These are phyloP conservation scores for Pseudanteris insignis DNA, from an alignment of 2,888 invertebrate species.

Conservation along the genomic window DNA sequence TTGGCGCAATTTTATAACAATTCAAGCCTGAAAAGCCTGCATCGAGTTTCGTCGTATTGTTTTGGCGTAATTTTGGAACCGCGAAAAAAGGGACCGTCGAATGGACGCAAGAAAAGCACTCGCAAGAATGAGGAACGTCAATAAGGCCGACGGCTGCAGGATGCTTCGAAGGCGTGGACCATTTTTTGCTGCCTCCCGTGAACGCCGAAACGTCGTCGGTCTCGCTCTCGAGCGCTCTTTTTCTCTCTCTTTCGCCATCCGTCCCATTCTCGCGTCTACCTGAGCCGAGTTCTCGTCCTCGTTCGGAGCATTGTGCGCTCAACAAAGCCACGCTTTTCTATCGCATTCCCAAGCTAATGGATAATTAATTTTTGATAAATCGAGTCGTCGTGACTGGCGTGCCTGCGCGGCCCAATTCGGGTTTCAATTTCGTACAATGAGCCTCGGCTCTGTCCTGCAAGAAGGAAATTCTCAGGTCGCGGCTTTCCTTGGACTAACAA, in stretches of 20 bases:
- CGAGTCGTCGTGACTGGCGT: slow-evolving; percentile 59
- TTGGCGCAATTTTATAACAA: slow-evolving; percentile 31
- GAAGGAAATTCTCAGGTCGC: slow-evolving; percentile 8
- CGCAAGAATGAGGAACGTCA: slow-evolving; percentile 36
- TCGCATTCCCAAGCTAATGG: slow-evolving; percentile 60
- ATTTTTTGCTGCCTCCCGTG: slow-evolving; percentile 51
- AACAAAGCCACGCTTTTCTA: slow-evolving; percentile 63
- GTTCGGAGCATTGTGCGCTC: slow-evolving; percentile 56
- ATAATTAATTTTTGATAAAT: slow-evolving; percentile 66
- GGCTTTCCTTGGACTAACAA: background rate
- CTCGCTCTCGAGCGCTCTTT: slow-evolving; percentile 1
- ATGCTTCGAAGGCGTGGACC: slow-evolving; percentile 62
- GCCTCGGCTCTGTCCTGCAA: background rate
- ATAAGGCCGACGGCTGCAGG: slow-evolving; percentile 50
- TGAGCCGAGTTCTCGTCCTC: slow-evolving; percentile 45
- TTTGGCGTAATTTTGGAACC: slow-evolving; percentile 33
- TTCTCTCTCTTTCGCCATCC: slow-evolving; percentile 14
- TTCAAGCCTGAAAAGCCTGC: slow-evolving; percentile 3
- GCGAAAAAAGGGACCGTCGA: slow-evolving; percentile 28
- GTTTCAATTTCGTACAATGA: slow-evolving; percentile 58
- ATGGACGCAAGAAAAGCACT: slow-evolving; percentile 35
- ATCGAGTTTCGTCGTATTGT: slow-evolving; percentile 31
- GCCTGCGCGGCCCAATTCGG: too few species aligned
- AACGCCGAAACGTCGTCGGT: background rate
- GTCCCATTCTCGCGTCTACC: slow-evolving; percentile 46